phyloP scores from a whole-genome alignment of 2,113 vertebrate genomes.

The Cryptomyrus ogoouensis region DNA sequence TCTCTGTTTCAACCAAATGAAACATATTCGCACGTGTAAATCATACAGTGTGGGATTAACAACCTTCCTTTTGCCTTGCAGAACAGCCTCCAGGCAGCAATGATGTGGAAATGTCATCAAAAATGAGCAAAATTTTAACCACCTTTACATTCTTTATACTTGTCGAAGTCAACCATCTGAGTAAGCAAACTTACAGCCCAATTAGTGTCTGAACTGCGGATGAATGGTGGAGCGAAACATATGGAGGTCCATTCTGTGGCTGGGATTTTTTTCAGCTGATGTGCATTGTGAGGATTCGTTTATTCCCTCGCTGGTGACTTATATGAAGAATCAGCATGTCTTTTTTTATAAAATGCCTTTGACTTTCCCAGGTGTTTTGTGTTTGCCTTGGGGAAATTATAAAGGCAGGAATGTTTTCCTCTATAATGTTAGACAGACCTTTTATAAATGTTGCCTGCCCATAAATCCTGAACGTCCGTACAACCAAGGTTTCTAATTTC shows the following conservation, averaged over 20 bases:
- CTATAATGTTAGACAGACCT: background rate
- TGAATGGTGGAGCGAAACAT: background rate
- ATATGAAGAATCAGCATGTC: background rate
- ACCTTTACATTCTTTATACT: background rate
- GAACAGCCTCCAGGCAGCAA: background rate
- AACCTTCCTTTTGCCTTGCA: background rate
- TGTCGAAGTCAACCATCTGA: slow-evolving; percentile 8
- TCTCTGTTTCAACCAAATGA: background rate
- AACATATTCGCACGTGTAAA: background rate
- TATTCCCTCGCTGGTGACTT: background rate
- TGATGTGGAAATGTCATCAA: background rate
- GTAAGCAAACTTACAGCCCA: background rate
- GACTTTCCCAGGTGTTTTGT: background rate
- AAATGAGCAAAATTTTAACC: background rate
- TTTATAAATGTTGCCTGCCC: background rate
- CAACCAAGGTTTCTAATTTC: background rate
- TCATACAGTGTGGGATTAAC: background rate
- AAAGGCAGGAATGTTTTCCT: background rate
- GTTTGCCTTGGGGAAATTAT: background rate
- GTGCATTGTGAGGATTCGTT: background rate
- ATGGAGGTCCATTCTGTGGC: background rate
- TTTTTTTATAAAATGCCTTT: background rate
- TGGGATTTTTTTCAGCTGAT: background rate
- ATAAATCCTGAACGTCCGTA: background rate
- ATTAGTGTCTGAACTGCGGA: background rate